Percentiles rank a stretch among this genome's conserved stretches.
Evolutionary conservation across 2,113 vertebrate species (phyloP).

Genomic region (Xenopus borealis): DNA sequence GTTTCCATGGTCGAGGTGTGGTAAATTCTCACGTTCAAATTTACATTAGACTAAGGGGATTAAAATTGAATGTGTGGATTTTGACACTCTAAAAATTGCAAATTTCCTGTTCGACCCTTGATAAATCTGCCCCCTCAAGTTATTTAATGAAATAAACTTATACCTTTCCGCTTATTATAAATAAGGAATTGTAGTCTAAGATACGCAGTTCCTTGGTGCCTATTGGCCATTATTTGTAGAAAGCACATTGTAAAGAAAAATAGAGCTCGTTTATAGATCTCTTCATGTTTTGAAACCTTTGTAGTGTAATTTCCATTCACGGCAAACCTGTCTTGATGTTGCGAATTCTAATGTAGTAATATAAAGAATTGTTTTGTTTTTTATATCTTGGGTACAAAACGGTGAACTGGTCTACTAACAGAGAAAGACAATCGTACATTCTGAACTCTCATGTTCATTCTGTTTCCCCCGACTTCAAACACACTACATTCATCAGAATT

Average conservation of each 20-base stretch:
- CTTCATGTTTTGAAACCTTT: neutral
- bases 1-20: too few species aligned
- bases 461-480: conserved; percentile 2
- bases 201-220: conserved; percentile 69
- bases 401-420: neutral
- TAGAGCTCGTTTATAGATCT: neutral
- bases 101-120: too few species aligned
- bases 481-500: conserved; percentile 33
- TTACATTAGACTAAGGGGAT: too few species aligned
- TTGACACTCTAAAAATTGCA: too few species aligned
- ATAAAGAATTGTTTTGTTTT: neutral
- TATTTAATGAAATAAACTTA: neutral
- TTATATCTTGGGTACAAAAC: conserved; percentile 8
- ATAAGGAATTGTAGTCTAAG: conserved; percentile 56
- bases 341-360: neutral
- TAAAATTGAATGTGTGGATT: too few species aligned
- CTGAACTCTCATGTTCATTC: neutral
- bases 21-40: too few species aligned
- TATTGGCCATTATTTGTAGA: conserved; percentile 63
- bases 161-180: conserved; percentile 55
- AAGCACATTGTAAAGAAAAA: conserved; percentile 31
- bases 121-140: neutral
- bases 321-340: neutral
- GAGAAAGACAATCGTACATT: conserved; percentile 32
- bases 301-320: neutral